Conservation (phyloP, 2,888 invertebrate species). For the Tetropium fuscum region DNA sequence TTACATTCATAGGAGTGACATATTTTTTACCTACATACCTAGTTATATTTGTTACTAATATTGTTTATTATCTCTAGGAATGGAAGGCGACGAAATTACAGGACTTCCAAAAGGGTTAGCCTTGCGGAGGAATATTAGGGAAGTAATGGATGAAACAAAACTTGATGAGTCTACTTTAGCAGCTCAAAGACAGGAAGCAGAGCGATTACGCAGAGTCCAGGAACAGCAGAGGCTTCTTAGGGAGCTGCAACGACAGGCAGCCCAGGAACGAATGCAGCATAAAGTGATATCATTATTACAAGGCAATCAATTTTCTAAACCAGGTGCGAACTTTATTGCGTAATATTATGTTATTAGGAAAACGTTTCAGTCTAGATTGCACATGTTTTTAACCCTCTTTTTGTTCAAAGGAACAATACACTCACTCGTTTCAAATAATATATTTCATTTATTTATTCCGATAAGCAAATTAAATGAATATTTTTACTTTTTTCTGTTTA, state of each 20-base stretch:
- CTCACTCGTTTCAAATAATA: too few species aligned
- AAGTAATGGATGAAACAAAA: constrained; percentile 94
- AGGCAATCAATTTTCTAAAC: constrained; percentile 69
- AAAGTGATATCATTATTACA: constrained; percentile 79
- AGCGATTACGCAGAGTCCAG: constrained; percentile 85
- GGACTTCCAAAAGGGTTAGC: constrained; percentile 65
- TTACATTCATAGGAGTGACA: too few species aligned
- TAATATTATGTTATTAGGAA: too few species aligned
- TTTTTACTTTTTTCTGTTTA: too few species aligned
- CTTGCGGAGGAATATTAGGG: constrained; percentile 88
- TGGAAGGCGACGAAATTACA: constrained; percentile 52
- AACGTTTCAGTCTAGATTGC: too few species aligned
- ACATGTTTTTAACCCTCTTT: too few species aligned
- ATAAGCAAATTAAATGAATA: too few species aligned
- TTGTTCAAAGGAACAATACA: too few species aligned
- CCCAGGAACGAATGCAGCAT: constrained; percentile 78
- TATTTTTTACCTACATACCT: too few species aligned
- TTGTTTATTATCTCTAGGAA: constrained; percentile 40
- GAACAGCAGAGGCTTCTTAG: constrained; percentile 87
- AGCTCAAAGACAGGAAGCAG: constrained; percentile 94
- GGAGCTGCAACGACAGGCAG: constrained; percentile 85
- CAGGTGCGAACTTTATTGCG: constrained; percentile 47
- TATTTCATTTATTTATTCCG: too few species aligned
- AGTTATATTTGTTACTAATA: too few species aligned
- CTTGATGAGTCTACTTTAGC: constrained; percentile 92